A percentile compares a stretch with the other conserved stretches of the same genome.
Conservation (phyloP, 2,888 invertebrate species). For the Rhingia rostrata region DNA sequence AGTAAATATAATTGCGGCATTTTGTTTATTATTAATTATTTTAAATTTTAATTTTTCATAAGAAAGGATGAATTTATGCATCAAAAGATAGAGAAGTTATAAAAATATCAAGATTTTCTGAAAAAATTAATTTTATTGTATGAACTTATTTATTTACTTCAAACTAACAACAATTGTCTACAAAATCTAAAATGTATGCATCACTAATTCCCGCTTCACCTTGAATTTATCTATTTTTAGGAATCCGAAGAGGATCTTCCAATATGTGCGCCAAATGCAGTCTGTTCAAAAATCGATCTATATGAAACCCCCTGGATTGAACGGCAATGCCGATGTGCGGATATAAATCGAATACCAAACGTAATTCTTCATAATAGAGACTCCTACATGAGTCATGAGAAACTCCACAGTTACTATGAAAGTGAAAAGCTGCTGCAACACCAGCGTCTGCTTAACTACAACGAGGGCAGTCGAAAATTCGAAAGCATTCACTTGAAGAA, state of each 20-base stretch:
- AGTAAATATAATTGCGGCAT: too few species aligned
- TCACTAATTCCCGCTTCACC: background rate
- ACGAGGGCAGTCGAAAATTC: constrained; percentile 78
- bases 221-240: constrained; percentile 83
- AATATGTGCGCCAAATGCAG: constrained; percentile 89
- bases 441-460: constrained; percentile 78
- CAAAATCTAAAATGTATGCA: constrained; percentile 59
- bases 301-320: constrained; percentile 95
- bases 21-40: too few species aligned
- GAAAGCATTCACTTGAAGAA: constrained; percentile 81
- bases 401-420: constrained; percentile 79
- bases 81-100: too few species aligned
- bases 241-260: constrained; percentile 91
- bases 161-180: background rate
- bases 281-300: constrained; percentile 94
- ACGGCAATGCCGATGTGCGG: constrained; percentile 91
- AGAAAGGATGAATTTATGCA: too few species aligned
- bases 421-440: constrained; percentile 79
- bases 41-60: too few species aligned
- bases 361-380: constrained; percentile 77
- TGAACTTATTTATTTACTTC: too few species aligned
- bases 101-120: too few species aligned
- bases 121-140: too few species aligned
- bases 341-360: constrained; percentile 80
- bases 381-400: constrained; percentile 73